Base-by-base conservation (phyloP, 2,113 vertebrate genomes). In the Scalopus aquaticus region DNA sequence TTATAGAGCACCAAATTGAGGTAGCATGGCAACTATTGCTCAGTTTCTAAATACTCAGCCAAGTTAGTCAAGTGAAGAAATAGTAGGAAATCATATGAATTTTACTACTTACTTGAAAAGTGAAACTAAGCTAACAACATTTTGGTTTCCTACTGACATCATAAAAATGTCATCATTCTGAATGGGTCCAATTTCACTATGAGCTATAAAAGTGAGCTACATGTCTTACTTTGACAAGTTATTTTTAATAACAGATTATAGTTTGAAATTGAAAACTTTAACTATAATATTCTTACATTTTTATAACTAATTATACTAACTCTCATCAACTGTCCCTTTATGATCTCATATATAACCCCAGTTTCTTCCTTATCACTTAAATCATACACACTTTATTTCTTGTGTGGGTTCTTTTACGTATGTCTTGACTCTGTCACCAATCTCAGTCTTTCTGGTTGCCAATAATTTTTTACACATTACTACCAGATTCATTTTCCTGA, bases 101-200 rank as follows among this genome's bases (percentile, higher is more conserved):
- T 90, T 76, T 49, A 56, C 62, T 76, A 65, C 58, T 58, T 5
- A 42, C 77, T 35, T 78, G 60, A 93, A 94, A 90, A 96, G 62
- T 74, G 22, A 95, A 95, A 88, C 67, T 83, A 90, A 60, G 74
- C 64, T 64, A 93, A 93, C 17, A 93, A 93, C 17, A 93, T 73
- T 88, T 24, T 30, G 81, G 46, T 30, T 91, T 93, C 26, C 62
- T 81, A 76, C 35, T 84, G 15, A 88, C n/a, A 67, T 46, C 74
- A 81, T 20, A 17, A 87, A 78, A 80, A 70, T 70, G 13, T 77
- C 62, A 86, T 12, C 73, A 70, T 44, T 90, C 46, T 67, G 28
- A 69, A 58, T 5, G 86, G 24, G 9, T 78, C 70, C n/a, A 93
- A 74, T 90, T 87, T 92, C 51, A 62, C 28, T 90, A 81, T 60